These are phyloP conservation scores for Botrylloides violaceus DNA, from an alignment of 23 tunicate species.

Conservation along the genomic window DNA sequence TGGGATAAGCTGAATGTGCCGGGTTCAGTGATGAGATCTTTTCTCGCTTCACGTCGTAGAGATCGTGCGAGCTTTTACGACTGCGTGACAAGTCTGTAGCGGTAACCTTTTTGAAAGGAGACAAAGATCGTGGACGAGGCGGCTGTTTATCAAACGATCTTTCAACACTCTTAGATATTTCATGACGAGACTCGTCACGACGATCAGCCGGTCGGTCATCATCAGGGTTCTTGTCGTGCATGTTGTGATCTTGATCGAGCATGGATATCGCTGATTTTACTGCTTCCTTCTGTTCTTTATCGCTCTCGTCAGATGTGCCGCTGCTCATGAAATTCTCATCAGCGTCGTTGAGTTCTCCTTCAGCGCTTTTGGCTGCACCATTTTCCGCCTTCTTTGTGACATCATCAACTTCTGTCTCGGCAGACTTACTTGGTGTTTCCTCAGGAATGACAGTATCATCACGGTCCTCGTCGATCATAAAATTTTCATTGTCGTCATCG, in stretches of 20 bases:
- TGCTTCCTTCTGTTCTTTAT: conserved; percentile 24
- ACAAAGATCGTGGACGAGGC: background rate
- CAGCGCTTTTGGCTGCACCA: background rate
- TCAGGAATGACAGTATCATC: background rate
- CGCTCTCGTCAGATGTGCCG: conserved; percentile 27
- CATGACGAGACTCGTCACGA: no score
- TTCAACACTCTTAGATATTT: background rate
- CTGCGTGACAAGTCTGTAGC: background rate
- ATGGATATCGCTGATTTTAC: conserved; percentile 19
- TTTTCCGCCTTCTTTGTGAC: background rate
- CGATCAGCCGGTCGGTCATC: background rate
- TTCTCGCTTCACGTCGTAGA: background rate
- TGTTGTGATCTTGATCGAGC: conserved; percentile 18
- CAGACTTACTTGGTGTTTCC: background rate
- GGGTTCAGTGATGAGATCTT: background rate
- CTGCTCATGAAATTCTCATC: conserved; percentile 1
- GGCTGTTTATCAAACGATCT: background rate
- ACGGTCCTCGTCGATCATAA: background rate
- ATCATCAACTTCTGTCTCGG: no score
- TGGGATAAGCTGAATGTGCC: background rate
- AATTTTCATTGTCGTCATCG: background rate
- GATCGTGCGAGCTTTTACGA: background rate
- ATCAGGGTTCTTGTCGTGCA: background rate
- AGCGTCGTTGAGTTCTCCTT: background rate
- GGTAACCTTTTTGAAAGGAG: background rate